Evolutionary conservation across 2,797 vertebrate genomes (phyloP), one percentile per base, ranked within the genome.

Genomic region (Sebastes elongatus): DNA sequence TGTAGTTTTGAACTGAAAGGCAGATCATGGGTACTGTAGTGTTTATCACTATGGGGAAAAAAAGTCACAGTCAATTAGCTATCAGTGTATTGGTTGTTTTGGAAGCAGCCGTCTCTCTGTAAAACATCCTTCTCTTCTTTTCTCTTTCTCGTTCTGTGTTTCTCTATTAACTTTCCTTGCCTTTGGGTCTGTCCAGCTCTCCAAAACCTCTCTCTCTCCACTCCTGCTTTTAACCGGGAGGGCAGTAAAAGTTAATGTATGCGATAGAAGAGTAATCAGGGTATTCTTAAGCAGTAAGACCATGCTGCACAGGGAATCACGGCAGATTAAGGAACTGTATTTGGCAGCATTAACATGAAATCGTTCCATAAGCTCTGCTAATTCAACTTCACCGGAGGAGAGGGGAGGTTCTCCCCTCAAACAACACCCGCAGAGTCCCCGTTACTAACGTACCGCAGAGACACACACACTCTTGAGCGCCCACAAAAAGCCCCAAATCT

Each of bases 281-380:
- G 82, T 88, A 81, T 85, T 94, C 86, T 89, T 89, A 83, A 88
- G 80, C 82, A 80, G 78, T 91, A 89, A 94, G 49, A 80, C 86
- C 78, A 66, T 75, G 86, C 76, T 84, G 75, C 77, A 85, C 71
- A 76, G 88, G 91, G 92, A 95, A 88, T 92, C 91, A 86, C 46
- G 33, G 80, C 75, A 92, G 94, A 94, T 95, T 95, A 95, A 84
- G 88, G 88, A 88, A 91, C 89, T 88, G 91, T 76, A 89, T 91
- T 93, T 91, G 88, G 83, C 88, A 82, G 94, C 80, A 94, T 94
- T 94, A 94, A 93, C 90, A 93, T 93, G 84, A 92, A 94, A 95
- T 94, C 60, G 27, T 87, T 85, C 85, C 61, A 72, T 94, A 94
- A 95, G 81, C 90, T 84, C 71, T 71, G 82, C 78, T 93, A 93